Evolutionary conservation across 2,888 invertebrate genomes (phyloP).

Genomic region (Cerceris ruficornis): DNA sequence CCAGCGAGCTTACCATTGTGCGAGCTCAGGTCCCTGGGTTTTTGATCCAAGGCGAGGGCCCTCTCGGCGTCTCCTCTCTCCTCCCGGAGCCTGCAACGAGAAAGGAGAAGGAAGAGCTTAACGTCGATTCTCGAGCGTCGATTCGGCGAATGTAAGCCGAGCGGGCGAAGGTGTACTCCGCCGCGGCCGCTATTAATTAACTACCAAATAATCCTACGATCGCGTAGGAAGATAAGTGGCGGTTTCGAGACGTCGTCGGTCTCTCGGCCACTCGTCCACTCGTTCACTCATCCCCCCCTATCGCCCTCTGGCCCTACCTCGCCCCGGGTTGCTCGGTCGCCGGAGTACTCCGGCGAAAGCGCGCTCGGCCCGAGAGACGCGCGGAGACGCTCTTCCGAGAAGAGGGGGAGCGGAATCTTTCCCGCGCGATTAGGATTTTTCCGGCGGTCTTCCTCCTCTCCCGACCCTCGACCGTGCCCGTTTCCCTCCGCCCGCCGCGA

Average conservation of each 20-base stretch:
- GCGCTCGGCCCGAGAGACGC: too few relatives aligned
- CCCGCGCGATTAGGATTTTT: slow-evolving; percentile 48
- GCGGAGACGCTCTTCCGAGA: too few relatives aligned
- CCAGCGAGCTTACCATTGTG: slow-evolving; percentile 88
- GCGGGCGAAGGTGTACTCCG: slow-evolving; percentile 65
- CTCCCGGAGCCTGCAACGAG: slow-evolving; percentile 91
- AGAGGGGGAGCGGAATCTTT: slow-evolving; percentile 18
- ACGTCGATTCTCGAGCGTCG: slow-evolving; percentile 40
- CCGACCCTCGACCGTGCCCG: neutral
- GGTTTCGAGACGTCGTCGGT: slow-evolving; percentile 45
- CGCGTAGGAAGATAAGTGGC: slow-evolving; percentile 78
- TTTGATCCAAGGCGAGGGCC: slow-evolving; percentile 90
- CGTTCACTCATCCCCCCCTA: too few relatives aligned
- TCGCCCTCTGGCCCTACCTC: too few relatives aligned
- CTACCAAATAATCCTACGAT: slow-evolving; percentile 1
- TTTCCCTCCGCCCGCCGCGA: slow-evolving; percentile 7
- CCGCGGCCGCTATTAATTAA: too few relatives aligned
- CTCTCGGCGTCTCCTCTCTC: slow-evolving; percentile 93
- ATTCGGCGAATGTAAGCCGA: slow-evolving; percentile 63
- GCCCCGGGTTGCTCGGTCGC: too few relatives aligned
- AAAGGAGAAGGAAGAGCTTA: slow-evolving; percentile 66
- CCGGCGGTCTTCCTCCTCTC: neutral
- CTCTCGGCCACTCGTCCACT: neutral
- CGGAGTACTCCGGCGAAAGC: too few relatives aligned
- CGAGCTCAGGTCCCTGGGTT: slow-evolving; percentile 92